Evolutionary conservation across 2,888 invertebrate genomes (phyloP).

Genomic region (Sycophila texana): DNA sequence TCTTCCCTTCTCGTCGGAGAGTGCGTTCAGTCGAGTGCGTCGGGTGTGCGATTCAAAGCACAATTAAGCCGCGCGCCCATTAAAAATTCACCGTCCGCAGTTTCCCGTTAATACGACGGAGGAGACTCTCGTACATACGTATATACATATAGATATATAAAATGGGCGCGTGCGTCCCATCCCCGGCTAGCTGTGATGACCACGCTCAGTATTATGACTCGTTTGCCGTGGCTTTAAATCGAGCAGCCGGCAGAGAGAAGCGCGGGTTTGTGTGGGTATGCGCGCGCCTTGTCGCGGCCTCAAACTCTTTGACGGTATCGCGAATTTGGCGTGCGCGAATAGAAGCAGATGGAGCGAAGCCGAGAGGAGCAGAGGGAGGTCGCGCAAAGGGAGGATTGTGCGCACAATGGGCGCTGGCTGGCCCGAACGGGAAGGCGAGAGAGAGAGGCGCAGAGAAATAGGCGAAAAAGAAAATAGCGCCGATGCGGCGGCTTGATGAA

Average conservation of each 20-base stretch:
- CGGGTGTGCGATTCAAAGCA: slow-evolving; percentile 26
- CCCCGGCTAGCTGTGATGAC: too few relatives aligned
- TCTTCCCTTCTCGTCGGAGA: not conserved
- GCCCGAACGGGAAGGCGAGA: not conserved
- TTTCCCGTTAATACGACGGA: slow-evolving; percentile 57
- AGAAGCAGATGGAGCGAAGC: not conserved
- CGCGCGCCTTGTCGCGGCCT: slow-evolving; percentile 1
- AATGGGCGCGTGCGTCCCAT: too few relatives aligned
- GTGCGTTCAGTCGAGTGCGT: too few relatives aligned
- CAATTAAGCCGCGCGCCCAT: slow-evolving; percentile 67
- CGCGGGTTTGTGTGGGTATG: not conserved
- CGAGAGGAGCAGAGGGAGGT: not conserved
- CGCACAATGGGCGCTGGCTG: too few relatives aligned
- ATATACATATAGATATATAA: too few relatives aligned
- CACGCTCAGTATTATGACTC: too few relatives aligned
- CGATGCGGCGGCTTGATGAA: not conserved
- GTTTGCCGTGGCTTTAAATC: not conserved
- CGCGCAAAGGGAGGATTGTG: not conserved
- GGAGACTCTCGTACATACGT: not conserved
- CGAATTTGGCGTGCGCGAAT: slow-evolving; percentile 8
- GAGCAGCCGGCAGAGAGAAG: not conserved
- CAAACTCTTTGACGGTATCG: slow-evolving; percentile 45
- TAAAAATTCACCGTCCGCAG: slow-evolving; percentile 66
- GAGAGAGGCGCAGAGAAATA: slow-evolving; percentile 8
- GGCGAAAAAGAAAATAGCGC: not conserved